Conservation (phyloP, 2,113 vertebrate genomes). For the Apteryx owenii region DNA sequence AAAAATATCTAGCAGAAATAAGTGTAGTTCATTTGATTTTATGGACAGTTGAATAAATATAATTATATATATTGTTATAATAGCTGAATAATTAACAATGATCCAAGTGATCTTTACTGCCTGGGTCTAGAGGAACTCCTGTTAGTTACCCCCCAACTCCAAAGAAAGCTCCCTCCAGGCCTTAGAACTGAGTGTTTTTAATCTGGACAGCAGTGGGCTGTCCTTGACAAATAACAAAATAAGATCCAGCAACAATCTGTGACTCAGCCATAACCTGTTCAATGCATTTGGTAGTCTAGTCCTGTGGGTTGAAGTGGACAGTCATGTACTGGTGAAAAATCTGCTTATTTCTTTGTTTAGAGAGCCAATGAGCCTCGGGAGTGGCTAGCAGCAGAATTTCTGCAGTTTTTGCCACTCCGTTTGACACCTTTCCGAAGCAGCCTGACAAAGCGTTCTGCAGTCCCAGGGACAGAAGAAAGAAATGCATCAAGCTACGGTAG, state of each 20-base stretch:
- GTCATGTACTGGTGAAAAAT: rapidly evolving
- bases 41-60: background rate
- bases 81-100: slow-evolving; percentile 32
- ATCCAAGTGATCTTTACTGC: slow-evolving; percentile 46
- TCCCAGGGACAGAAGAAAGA: background rate
- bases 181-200: background rate
- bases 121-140: slow-evolving; percentile 2
- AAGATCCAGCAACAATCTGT: background rate
- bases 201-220: background rate
- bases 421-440: background rate
- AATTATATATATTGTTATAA: background rate
- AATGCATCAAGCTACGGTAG: background rate
- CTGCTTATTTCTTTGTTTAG: background rate
- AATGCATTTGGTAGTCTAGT: background rate
- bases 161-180: background rate
- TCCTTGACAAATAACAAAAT: background rate
- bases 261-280: rapidly evolving
- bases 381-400: background rate
- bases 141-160: background rate
- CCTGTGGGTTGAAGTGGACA: background rate
- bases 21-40: background rate
- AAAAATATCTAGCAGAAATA: background rate
- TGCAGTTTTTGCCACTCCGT: background rate
- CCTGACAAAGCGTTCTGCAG: background rate
- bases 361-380: background rate